Evolutionary conservation across 2,113 vertebrate genomes (phyloP), one percentile per base, ranked within the genome.

Genomic region (Tringa solitaria): DNA sequence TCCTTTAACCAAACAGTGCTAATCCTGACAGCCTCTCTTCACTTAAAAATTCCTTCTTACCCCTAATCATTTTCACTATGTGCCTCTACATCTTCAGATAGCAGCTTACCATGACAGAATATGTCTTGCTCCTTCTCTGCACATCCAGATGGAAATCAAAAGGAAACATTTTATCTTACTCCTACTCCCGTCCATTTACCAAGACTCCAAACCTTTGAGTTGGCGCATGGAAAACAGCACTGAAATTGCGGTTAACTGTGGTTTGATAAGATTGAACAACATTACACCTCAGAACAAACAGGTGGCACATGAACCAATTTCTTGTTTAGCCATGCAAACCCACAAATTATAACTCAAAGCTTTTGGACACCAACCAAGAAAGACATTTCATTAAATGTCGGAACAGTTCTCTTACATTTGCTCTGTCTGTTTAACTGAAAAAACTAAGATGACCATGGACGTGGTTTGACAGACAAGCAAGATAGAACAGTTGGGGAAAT

Each of bases 401-500:
- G 28, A 78, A 61, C 0, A 0, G 4, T 39, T 78, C 80, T 90
- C 41, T 69, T 69, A 22, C 76, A 56, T 54, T 75, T 78, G 33
- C 43, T 24, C 53, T 79, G 13, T 46, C 59, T 85, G 19, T 91
- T 95, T 93, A 79, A 84, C 30, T 21, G 35, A 89, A 82, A 88
- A 74, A 51, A 32, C 39, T 84, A 69, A 77, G 76, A 84, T 94
- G 93, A 88, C 85, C 87, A 75, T 33, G 48, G 45, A 86, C 0
- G 0, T 50, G 54, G 73, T 91, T 73, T 91, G 79, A 96, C 57
- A 89, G 84, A 69, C 85, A 84, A 82, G 77, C 18, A 76, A 94
- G 89, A 96, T 0, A 83, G 87, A 97, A 95, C 85, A 93, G 84
- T 86, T 91, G 90, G 90, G 89, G 78, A 90, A 96, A 96, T 72